Base-by-base conservation (phyloP, 2,113 vertebrate genomes). In the Oncorhynchus tshawytscha region DNA sequence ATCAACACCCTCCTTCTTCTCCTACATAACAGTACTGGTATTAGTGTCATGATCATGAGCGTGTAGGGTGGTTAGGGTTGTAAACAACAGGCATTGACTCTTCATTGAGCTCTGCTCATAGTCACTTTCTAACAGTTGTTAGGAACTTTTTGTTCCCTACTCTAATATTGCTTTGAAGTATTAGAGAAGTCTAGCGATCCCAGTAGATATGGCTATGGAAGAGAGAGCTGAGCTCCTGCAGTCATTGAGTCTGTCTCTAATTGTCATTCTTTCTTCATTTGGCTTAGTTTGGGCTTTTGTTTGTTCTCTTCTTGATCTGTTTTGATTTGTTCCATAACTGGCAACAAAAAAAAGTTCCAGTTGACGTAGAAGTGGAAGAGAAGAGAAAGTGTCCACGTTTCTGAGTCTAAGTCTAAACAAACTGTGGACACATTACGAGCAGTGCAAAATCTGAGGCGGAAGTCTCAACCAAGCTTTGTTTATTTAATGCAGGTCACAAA, bases 401-500 rank as follows among this genome's bases (percentile, higher is more conserved):
- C 62, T 59, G 29, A 54, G 31, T n/a, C 54, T 45, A 78, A 81
- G 77, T 80, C 78, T 67, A 77, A 78, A 85, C 82, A 85, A 85
- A 84, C 59, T 75, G 78, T 81, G 78, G 73, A 87, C 74, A 81
- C 67, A 74, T 79, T 70, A 79, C 65, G 57, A 27, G 48, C 75
- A 75, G 81, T 73, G 11, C 67, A 54, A 78, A 68, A 64, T 45
- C 39, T 0, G 9, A 45, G 39, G 9, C 67, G 54, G 60, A 78
- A 83, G 75, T 76, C 39, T 66, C 51, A 57, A 71, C 20, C 15
- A 67, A 54, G 31, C 18, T 7, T 7, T 67, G 31, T 81, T 85
- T 81, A 77, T 88, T 88, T 85, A 84, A 82, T 83, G 68, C 81
- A 81, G 90, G 87, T 87, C 89, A 75, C 49, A 75, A 67, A 80